A percentile compares a stretch with the other conserved stretches of the same genome.
phyloP scores from a whole-genome alignment of 2,888 invertebrate genomes.

The Eugnorisma glareosa region DNA sequence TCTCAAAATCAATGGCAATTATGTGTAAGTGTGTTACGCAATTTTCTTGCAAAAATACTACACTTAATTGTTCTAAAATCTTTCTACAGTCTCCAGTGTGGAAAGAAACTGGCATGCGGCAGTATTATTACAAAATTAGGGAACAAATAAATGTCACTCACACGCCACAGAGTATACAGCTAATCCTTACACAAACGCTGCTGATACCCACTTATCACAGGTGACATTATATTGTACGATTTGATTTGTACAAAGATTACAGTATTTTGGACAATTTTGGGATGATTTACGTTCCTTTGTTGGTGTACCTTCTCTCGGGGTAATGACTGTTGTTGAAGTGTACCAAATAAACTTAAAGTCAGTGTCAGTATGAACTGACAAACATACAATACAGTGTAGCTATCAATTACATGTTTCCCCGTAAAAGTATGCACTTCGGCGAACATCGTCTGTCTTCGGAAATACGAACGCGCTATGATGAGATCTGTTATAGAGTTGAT shows the following conservation, averaged over 20 bases:
- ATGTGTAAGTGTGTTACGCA: neutral
- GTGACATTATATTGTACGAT: conserved; percentile 49
- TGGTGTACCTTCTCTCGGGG: neutral
- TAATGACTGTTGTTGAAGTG: neutral
- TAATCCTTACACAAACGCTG: conserved; percentile 49
- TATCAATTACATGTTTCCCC: neutral
- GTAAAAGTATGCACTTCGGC: neutral
- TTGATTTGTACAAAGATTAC: conserved; percentile 59
- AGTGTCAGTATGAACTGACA: neutral
- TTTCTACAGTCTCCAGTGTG: neutral
- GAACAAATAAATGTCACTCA: conserved; percentile 59
- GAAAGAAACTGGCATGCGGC: conserved; percentile 37
- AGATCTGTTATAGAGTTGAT: neutral
- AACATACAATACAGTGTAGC: too few relatives aligned
- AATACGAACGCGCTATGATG: neutral
- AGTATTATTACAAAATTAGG: conserved; percentile 13
- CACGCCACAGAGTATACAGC: conserved; percentile 16
- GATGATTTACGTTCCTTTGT: conserved; percentile 20
- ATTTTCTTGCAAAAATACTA: conserved; percentile 6
- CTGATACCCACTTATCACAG: conserved; percentile 50
- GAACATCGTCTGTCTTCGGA: neutral
- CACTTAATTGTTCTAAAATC: neutral
- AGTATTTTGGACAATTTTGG: conserved; percentile 14
- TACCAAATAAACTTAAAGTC: neutral
- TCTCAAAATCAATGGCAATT: neutral